phyloP scores from a whole-genome alignment of 2,113 vertebrate genomes.

The Zosterops hypoxanthus region DNA sequence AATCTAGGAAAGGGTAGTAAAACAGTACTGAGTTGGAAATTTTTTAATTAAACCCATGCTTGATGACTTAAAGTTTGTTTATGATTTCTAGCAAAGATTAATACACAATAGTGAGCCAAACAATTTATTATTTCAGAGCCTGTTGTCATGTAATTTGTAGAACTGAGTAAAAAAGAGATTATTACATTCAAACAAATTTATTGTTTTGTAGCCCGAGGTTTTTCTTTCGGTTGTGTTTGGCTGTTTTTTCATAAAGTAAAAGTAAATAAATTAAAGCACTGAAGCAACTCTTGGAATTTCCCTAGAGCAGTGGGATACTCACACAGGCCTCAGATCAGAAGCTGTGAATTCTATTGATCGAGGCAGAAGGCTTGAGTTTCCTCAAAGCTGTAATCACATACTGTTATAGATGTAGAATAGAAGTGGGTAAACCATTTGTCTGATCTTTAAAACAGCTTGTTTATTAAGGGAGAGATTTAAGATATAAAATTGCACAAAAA shows the following conservation, averaged over 20 bases:
- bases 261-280: constrained; percentile 6
- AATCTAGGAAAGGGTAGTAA: constrained; percentile 10
- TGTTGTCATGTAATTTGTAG: constrained; percentile 59
- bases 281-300: background rate
- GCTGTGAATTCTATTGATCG: background rate
- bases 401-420: background rate
- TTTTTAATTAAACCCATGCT: constrained; percentile 62
- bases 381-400: background rate
- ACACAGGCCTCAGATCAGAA: background rate
- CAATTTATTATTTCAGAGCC: constrained; percentile 43
- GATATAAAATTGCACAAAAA: background rate
- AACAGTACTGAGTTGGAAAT: constrained; percentile 22
- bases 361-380: background rate
- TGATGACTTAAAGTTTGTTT: constrained; percentile 44
- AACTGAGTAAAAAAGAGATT: constrained; percentile 51
- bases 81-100: constrained; percentile 57
- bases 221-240: background rate
- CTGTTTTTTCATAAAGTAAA: background rate
- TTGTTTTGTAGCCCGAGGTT: constrained; percentile 18
- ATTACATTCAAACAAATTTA: constrained; percentile 62
- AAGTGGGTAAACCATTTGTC: background rate
- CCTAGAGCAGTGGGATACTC: background rate
- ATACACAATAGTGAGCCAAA: constrained; percentile 45
- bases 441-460: background rate
- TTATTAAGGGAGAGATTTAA: background rate